These are phyloP conservation scores for Heptranchias perlo DNA, from an alignment of 2,113 vertebrate genomes.

Conservation along the genomic window DNA sequence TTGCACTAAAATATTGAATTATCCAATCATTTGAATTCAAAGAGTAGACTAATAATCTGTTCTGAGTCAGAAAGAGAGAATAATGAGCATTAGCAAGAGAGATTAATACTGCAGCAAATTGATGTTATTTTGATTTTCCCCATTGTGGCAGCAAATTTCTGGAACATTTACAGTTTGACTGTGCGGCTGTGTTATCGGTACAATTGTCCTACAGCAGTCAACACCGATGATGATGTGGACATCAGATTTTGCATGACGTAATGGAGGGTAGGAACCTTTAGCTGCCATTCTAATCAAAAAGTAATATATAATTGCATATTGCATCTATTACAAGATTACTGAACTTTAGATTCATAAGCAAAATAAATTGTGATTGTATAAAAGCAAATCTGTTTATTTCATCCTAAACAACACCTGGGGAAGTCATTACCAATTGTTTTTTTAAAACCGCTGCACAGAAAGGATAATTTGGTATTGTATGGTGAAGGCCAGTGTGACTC, in stretches of 20 bases:
- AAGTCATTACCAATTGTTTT: constrained; percentile 16
- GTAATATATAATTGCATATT: not conserved
- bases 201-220: not conserved
- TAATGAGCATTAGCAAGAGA: not conserved
- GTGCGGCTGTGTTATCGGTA: not conserved
- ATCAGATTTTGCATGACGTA: not conserved
- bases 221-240: not conserved
- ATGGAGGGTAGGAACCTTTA: not conserved
- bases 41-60: not conserved
- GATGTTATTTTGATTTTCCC: not conserved
- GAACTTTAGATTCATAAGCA: not conserved
- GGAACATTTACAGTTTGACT: not conserved
- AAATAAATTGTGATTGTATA: not conserved
- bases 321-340: not conserved
- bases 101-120: not conserved
- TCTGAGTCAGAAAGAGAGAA: not conserved
- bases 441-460: not conserved
- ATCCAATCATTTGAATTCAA: not conserved
- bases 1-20: not conserved
- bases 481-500: not conserved
- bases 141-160: not conserved
- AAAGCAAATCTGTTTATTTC: constrained; percentile 14
- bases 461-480: not conserved
- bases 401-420: not conserved
- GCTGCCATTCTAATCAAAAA: not conserved